Evolutionary conservation across 2,113 vertebrate species (phyloP), one percentile per base, ranked within the genome.

Genomic region (Sinocyclocheilus rhinocerous): DNA sequence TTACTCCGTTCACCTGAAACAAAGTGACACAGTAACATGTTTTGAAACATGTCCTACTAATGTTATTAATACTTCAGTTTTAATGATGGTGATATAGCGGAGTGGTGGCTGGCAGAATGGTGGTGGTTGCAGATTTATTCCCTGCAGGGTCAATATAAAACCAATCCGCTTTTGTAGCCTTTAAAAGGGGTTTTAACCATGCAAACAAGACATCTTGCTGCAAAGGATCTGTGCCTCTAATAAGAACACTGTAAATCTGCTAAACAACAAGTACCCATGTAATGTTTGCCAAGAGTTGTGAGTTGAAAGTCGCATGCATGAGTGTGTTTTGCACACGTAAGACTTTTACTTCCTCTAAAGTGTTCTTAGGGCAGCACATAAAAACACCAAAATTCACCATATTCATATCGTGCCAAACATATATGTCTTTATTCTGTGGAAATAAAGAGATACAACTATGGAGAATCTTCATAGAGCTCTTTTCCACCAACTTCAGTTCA

Each of bases 281-380:
- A 16, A 61, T 63, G 22, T 63, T 42, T 63, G 22, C 13, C 57
- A 80, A 16, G 22, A 45, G 11, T 42, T 63, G 57, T 65, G 59
- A 59, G 7, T 45, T 24, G 7, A 36, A 59, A 59, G 57, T 18
- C 11, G 65, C 78, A 65, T 11, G 39, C 4, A 26, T 81, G 36
- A 79, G 69, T 42, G 24, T 76, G 39, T 81, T 63, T 81, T 48
- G 59, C 77, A 61, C 11, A n/a, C 18, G 11, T 1, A 48, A 24
- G 22, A 45, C 36, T 81, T 81, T 81, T 81, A 81, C 78, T 81
- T 81, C 78, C 78, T 81, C 22, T 48, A 48, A 80, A 65, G 13
- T 48, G 78, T 81, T 65, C 39, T 63, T 65, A 42, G 36, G 59
- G 22, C 78, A 26, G 0, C 78, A 48, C 4, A 65, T 16, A 70